phyloP scores from a whole-genome alignment of 2,888 invertebrate species.

The Habroteleia sp. region DNA sequence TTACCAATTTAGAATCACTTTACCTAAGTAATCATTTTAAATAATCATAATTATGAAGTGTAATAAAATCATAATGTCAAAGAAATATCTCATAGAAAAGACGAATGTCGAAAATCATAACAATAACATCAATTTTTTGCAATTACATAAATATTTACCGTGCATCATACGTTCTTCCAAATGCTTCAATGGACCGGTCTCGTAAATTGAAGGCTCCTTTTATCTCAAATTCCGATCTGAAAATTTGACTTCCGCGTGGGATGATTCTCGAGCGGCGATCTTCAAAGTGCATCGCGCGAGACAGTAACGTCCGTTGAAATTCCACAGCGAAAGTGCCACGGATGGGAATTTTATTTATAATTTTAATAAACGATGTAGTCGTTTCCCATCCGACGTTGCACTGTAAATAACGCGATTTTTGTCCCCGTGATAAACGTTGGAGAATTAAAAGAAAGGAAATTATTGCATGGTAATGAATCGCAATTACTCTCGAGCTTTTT shows the following conservation, averaged over 20 bases:
- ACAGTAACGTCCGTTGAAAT: slow-evolving; percentile 21
- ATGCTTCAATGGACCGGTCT: background rate
- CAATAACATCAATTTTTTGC: no score
- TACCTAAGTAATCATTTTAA: no score
- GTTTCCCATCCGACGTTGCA: background rate
- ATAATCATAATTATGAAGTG: no score
- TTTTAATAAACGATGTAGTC: slow-evolving; percentile 27
- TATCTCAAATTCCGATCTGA: slow-evolving; percentile 31
- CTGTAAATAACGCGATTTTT: slow-evolving; percentile 9
- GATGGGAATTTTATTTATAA: slow-evolving; percentile 32
- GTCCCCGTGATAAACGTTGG: slow-evolving; percentile 12
- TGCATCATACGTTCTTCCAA: no score
- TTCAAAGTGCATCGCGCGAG: slow-evolving; percentile 38
- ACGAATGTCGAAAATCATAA: no score
- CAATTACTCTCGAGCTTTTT: slow-evolving; percentile 28
- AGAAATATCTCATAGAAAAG: no score
- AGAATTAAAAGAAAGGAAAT: slow-evolving; percentile 18
- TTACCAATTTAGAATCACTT: no score
- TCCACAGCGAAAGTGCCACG: slow-evolving; percentile 17
- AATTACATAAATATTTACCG: no score
- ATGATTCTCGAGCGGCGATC: slow-evolving; percentile 27
- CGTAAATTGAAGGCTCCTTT: slow-evolving; percentile 3
- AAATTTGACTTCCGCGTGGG: slow-evolving; percentile 53
- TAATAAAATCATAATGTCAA: no score
- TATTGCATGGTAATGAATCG: slow-evolving; percentile 45